Evolutionary conservation across 2,888 invertebrate genomes (phyloP).

Genomic region (Anorthoa munda): DNA sequence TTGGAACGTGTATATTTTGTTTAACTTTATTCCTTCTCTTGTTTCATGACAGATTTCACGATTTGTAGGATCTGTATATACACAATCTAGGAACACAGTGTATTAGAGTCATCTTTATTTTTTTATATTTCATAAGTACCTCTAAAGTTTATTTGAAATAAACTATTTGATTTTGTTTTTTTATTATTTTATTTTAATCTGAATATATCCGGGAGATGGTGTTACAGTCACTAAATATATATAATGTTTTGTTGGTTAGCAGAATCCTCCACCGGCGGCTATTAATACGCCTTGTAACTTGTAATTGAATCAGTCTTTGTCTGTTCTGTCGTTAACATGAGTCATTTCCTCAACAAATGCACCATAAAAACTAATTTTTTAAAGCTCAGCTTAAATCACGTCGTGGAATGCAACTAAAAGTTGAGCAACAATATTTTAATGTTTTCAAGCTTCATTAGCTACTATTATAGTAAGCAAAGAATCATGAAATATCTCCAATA

Average conservation of each 20-base stretch:
- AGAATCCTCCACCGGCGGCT: not conserved
- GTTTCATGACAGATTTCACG: not conserved
- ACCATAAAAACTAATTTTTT: not conserved
- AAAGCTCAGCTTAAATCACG: not conserved
- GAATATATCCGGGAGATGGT: not conserved
- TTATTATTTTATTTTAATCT: too few relatives aligned
- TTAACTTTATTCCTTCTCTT: not conserved
- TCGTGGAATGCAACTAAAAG: not conserved
- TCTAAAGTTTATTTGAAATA: too few relatives aligned
- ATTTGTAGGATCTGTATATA: not conserved
- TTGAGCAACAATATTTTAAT: not conserved
- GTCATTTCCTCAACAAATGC: conserved; percentile 2
- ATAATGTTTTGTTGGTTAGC: not conserved
- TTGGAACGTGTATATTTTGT: not conserved
- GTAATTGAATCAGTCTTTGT: conserved; percentile 9
- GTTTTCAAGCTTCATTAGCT: conserved; percentile 2
- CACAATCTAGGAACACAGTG: not conserved
- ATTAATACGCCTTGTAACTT: not conserved
- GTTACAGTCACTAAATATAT: not conserved
- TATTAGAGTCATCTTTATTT: too few relatives aligned
- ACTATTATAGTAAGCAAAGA: conserved; percentile 4
- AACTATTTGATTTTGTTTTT: too few relatives aligned
- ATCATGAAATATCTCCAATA: conserved; percentile 36
- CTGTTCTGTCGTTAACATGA: conserved; percentile 1
- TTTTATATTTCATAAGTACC: too few relatives aligned